Evolutionary conservation across 2,888 invertebrate species (phyloP), one percentile per base, ranked within the genome.

Genomic region (Labia minor): DNA sequence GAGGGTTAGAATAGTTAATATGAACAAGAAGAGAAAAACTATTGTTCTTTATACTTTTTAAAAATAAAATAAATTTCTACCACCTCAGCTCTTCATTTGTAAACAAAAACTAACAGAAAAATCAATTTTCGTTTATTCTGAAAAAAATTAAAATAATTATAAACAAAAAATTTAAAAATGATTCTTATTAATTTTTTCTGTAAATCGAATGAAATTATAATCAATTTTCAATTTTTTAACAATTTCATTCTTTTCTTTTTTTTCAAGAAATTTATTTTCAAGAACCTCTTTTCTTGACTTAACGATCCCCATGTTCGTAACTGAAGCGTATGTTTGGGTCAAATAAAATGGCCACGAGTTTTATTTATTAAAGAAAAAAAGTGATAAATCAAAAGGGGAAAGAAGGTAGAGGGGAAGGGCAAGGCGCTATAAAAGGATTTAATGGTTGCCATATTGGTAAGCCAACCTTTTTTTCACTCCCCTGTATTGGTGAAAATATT

Each of bases 341-440:
- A 49, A 49, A 49, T 14, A 14, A 49, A 49, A 49, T 49, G 49
- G 49, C 16, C 49, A 14, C 6, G 49, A 49, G 6, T 49, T 49
- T 49, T 49, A 49, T 49, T 49, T 49, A 49, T 49, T 49, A 49
- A 49, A 49, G 49, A 16, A 16, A 49, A 49, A 49, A 49, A 49
- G 49, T 49, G 49, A 49, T 49, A 49, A 49, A 49, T 49, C 49
- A 49, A 49, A 49, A 49, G 49, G 16, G 14, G 49, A 49, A 49
- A 49, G 49, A 3, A 49, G 49, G 14, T 8, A 49, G 3, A 33
- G 49, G 6, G 16, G 49, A n/a, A 14, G 49, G 8, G 26, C 26
- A 26, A 26, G 49, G 49, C 49, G 49, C 49, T 49, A 49, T 49
- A 49, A 49, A 49, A 49, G 16, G 49, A 49, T 16, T 49, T 49